These are phyloP conservation scores for Elgaria multicarinata DNA, from an alignment of 2,113 vertebrate genomes.

Conservation along the genomic window DNA sequence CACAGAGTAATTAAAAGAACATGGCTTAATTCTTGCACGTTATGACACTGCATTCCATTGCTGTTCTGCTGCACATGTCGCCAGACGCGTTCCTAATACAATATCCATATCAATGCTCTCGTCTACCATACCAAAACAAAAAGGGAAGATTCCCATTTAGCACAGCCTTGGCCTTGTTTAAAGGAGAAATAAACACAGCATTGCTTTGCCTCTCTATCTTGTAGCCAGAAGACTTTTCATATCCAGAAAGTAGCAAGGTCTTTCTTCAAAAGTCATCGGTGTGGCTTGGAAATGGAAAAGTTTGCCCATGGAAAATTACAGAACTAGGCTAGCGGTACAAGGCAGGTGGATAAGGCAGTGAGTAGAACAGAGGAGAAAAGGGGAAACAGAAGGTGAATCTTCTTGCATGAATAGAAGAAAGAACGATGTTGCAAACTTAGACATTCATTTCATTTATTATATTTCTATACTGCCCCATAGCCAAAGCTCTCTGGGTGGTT, in stretches of 20 bases:
- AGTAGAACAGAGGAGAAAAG: not conserved
- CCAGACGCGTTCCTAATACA: not conserved
- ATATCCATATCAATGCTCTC: accelerated
- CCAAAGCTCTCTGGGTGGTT: too few relatives aligned
- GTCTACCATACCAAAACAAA: not conserved
- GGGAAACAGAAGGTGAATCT: not conserved
- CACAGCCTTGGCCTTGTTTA: not conserved
- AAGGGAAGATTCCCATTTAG: not conserved
- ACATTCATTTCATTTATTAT: too few relatives aligned
- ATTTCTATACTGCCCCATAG: too few relatives aligned
- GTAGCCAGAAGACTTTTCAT: not conserved
- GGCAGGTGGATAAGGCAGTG: not conserved
- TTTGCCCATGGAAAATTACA: conserved; percentile 12
- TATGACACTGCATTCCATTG: not conserved
- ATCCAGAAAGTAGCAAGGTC: not conserved
- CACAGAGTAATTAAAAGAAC: not conserved
- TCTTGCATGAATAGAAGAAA: not conserved
- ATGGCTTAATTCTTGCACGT: not conserved
- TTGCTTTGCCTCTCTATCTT: not conserved
- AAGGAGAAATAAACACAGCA: not conserved
- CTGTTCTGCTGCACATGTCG: accelerated
- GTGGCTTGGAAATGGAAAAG: not conserved
- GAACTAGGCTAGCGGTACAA: not conserved
- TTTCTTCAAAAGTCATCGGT: not conserved
- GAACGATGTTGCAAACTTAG: not conserved